These are phyloP conservation scores for Dryomyza anilis DNA, from an alignment of 2,888 invertebrate genomes.

Conservation along the genomic window DNA sequence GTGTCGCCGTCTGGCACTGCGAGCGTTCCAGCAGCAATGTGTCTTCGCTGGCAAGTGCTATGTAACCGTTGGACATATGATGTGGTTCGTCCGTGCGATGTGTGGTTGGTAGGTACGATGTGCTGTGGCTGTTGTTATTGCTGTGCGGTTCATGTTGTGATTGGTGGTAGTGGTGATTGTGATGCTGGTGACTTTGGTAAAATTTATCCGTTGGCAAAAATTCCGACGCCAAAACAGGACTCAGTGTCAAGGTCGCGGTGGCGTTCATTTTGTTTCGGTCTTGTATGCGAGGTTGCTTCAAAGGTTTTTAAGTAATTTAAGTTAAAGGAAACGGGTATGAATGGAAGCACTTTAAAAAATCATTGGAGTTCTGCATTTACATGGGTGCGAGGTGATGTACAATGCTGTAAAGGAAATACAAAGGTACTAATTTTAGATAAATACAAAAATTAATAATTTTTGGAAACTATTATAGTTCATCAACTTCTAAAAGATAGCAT, in stretches of 20 bases:
- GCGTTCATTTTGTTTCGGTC: constrained; percentile 27
- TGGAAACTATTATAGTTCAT: too few relatives aligned
- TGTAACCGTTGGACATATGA: constrained; percentile 15
- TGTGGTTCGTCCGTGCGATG: too few relatives aligned
- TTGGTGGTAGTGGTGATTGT: constrained; percentile 23
- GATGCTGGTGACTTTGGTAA: constrained; percentile 8
- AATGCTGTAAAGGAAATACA: too few relatives aligned
- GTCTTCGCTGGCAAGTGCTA: constrained; percentile 27
- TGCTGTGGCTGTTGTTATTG: constrained; percentile 27
- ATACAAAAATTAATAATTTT: too few relatives aligned
- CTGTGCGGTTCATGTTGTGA: too few relatives aligned
- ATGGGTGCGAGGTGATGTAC: neutral
- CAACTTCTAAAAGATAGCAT: too few relatives aligned
- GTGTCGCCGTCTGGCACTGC: constrained; percentile 3
- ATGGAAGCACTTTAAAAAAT: neutral
- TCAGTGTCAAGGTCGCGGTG: constrained; percentile 34
- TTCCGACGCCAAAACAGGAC: constrained; percentile 33
- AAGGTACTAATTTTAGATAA: too few relatives aligned
- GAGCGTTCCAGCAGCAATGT: constrained; percentile 24
- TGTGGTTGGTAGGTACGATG: too few relatives aligned
- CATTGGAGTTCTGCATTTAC: neutral
- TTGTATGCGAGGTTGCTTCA: neutral
- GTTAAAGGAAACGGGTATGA: neutral
- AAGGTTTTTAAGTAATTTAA: too few relatives aligned
- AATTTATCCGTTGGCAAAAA: constrained; percentile 29